These are phyloP conservation scores for Prunella strophiata DNA, from an alignment of 2,797 vertebrate species.

Conservation along the genomic window DNA sequence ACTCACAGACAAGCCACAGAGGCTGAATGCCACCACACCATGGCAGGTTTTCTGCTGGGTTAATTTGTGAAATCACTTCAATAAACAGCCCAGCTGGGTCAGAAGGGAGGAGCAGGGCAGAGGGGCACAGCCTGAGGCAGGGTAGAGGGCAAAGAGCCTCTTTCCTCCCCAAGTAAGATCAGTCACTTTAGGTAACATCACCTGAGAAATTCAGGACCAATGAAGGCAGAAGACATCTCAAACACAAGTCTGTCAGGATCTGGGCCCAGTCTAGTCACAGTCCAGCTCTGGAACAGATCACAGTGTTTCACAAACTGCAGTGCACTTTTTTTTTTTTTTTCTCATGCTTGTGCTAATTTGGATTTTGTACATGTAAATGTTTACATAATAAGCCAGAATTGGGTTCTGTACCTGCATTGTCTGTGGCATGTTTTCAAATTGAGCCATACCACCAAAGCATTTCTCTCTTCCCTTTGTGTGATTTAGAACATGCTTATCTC, in stretches of 20 bases:
- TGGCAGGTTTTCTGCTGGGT: neutral
- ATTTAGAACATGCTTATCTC: neutral
- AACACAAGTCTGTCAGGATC: neutral
- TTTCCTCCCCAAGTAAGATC: neutral
- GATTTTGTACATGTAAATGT: neutral
- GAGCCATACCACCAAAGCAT: neutral
- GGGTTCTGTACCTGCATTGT: neutral
- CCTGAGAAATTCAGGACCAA: neutral
- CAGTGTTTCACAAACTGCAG: neutral
- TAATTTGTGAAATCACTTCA: neutral
- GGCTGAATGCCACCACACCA: neutral
- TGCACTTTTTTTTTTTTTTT: fast-evolving
- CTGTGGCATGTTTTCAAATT: neutral
- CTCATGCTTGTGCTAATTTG: neutral
- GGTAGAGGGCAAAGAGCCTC: neutral
- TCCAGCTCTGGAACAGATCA: neutral
- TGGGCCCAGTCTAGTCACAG: neutral
- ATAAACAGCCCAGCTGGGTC: neutral
- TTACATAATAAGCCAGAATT: neutral
- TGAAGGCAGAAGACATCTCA: neutral
- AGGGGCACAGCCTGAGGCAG: neutral
- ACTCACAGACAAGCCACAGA: neutral
- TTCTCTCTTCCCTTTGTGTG: neutral
- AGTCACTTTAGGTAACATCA: neutral
- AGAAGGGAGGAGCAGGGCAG: neutral